Evolutionary conservation across 2,888 invertebrate genomes (phyloP).

Genomic region (Ischnura elegans): DNA sequence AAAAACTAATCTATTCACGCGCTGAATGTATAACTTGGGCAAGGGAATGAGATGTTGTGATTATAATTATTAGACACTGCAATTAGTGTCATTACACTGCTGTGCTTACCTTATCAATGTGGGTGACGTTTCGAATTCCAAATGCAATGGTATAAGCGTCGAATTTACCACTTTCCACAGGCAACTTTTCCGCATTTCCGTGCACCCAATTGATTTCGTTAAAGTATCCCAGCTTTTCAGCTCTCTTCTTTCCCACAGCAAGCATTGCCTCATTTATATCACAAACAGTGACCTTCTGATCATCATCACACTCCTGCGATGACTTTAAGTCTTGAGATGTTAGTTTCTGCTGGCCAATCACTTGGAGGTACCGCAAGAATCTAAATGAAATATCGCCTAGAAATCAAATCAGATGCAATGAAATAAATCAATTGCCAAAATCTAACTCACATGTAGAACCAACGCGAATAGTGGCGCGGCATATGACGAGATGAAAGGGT

Average conservation of each 20-base stretch:
- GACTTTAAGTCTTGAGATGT: neutral
- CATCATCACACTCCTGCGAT: slow-evolving; percentile 77
- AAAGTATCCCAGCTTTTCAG: slow-evolving; percentile 81
- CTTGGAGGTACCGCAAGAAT: slow-evolving; percentile 79
- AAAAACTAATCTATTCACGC: no score
- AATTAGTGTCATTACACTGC: no score
- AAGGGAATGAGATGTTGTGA: no score
- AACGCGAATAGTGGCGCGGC: no score
- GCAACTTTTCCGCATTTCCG: slow-evolving; percentile 93
- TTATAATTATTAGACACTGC: no score
- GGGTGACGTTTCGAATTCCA: slow-evolving; percentile 97
- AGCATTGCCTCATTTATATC: slow-evolving; percentile 98
- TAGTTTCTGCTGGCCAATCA: neutral
- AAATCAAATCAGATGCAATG: slow-evolving; percentile 69
- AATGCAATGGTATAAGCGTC: slow-evolving; percentile 98
- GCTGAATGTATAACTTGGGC: no score
- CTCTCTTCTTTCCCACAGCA: slow-evolving; percentile 90
- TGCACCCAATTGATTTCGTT: slow-evolving; percentile 77
- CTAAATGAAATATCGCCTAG: slow-evolving; percentile 96
- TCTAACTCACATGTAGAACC: no score
- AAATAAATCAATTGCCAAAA: neutral
- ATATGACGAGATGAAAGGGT: no score
- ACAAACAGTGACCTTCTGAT: slow-evolving; percentile 87
- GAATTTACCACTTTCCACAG: slow-evolving; percentile 87
- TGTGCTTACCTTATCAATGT: slow-evolving; percentile 91